Evolutionary conservation across 2,797 vertebrate species (phyloP), one percentile per base, ranked within the genome.

Genomic region (Okamejei kenojei): DNA sequence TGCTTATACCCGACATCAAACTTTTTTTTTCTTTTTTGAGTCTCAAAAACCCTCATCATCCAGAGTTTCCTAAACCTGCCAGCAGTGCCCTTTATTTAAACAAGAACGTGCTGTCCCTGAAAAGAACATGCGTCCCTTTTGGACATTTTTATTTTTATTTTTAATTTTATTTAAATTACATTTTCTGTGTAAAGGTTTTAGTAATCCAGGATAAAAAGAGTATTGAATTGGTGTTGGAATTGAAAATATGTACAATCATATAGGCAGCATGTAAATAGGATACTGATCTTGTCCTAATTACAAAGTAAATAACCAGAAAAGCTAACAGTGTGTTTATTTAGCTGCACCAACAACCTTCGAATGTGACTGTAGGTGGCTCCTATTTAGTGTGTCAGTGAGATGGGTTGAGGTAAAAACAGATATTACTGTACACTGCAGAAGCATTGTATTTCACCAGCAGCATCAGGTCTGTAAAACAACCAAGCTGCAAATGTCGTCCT

Each of bases 301-400:
- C 8, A 54, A 82, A 82, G 45, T 82, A 82, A 82, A 23, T 82
- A 58, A 23, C 80, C 78, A 82, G 19, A 26, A 54, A 26, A 82
- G 23, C 9, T 23, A 26, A 45, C 45, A 21, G 7, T 54, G 79
- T 81, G 80, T 81, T 82, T 82, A 79, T 79, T 79, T 79, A 79
- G 80, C 80, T 54, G 80, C 80, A 11, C 38, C 19, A 54, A 82
- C 38, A 54, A 82, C 38, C 80, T 82, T 82, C 80, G 10, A 21
- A 54, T 82, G 21, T 54, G 80, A 26, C 80, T 82, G 80, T 82
- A 82, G 38, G 80, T 58, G 80, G 80, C 80, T 82, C 80, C 45
- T 58, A 82, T 58, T 54, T 26, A 82, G 38, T 82, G 80, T 82
- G 80, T 58, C 38, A 58, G 80, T 23, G 79, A 54, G 79, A 45